These are phyloP conservation scores for Huso huso DNA, from an alignment of 2,797 vertebrate genomes.

Conservation along the genomic window DNA sequence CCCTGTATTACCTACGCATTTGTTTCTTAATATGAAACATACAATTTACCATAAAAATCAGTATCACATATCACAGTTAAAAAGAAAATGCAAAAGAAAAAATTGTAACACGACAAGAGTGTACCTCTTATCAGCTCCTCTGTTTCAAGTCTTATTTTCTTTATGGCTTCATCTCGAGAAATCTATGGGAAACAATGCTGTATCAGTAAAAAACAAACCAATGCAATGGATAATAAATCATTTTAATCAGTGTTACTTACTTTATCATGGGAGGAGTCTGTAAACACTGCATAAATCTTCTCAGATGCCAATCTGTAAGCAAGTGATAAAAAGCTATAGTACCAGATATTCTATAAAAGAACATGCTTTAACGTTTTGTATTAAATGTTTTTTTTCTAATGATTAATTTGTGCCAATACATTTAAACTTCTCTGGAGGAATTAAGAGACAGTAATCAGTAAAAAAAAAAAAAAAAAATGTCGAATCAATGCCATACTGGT, in stretches of 20 bases:
- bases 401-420: too few relatives aligned
- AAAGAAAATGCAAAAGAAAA: too few relatives aligned
- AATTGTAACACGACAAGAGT: too few relatives aligned
- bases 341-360: background rate
- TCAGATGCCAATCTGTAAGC: slow-evolving; percentile 61
- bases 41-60: too few relatives aligned
- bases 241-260: slow-evolving; percentile 51
- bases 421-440: too few relatives aligned
- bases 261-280: slow-evolving; percentile 80
- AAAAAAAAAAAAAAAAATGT: too few relatives aligned
- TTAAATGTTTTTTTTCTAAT: too few relatives aligned
- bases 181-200: slow-evolving; percentile 51
- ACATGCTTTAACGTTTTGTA: background rate
- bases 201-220: background rate
- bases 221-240: background rate
- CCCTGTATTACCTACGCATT: too few relatives aligned
- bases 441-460: too few relatives aligned
- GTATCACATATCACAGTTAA: too few relatives aligned
- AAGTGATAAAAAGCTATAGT: slow-evolving; percentile 9
- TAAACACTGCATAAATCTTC: slow-evolving; percentile 77
- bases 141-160: slow-evolving; percentile 83
- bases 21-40: too few relatives aligned
- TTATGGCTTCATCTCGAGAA: slow-evolving; percentile 92
- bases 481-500: too few relatives aligned
- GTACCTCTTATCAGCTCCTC: slow-evolving; percentile 83